Evolutionary conservation across 2,113 vertebrate species (phyloP).

Genomic region (Proteles cristata): DNA sequence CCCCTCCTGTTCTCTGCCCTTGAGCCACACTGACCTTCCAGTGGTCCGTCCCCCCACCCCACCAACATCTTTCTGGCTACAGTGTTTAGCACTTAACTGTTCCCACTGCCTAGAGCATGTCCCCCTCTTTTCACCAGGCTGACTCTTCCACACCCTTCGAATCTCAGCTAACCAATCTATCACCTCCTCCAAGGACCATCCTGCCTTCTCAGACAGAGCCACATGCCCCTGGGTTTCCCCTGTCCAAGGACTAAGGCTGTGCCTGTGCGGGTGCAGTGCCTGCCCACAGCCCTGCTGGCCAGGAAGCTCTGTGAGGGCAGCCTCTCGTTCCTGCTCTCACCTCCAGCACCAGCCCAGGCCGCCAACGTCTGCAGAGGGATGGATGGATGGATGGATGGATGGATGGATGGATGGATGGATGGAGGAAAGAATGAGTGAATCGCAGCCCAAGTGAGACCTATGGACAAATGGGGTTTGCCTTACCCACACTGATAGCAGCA

Average conservation of each 20-base stretch:
- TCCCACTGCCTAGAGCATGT: not conserved
- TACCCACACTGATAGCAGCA: not conserved
- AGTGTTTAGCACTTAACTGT: not conserved
- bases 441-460: not conserved
- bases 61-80: not conserved
- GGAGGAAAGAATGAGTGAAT: not conserved
- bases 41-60: too few relatives aligned
- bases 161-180: not conserved
- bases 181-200: not conserved
- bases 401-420: not conserved
- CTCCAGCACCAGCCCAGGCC: not conserved
- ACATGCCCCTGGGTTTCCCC: too few relatives aligned
- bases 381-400: not conserved
- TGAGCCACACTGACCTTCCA: not conserved
- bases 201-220: not conserved
- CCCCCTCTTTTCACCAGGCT: not conserved
- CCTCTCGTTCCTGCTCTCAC: not conserved
- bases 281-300: not conserved
- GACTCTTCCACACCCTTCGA: not conserved
- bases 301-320: not conserved
- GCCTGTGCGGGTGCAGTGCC: rapidly evolving
- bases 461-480: slow-evolving; percentile 24
- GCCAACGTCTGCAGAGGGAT: not conserved
- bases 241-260: not conserved
- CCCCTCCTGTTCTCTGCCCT: not conserved